These are phyloP conservation scores for Mactra quadrangularis DNA, from an alignment of 1,140 invertebrate genomes.

Conservation along the genomic window DNA sequence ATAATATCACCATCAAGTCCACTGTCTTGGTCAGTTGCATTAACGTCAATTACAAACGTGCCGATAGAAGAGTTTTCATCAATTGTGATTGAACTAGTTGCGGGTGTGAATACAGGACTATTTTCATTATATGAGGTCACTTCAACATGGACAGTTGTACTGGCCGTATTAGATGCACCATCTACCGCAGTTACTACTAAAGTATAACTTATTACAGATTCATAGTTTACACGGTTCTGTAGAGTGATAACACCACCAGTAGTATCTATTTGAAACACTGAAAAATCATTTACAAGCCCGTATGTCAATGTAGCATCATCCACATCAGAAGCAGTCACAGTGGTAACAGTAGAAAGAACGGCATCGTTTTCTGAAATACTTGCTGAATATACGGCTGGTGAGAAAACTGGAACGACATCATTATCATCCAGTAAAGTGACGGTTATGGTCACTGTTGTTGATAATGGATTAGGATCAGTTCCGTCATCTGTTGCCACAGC, in stretches of 20 bases:
- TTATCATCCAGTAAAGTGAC: slow-evolving; percentile 68
- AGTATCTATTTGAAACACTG: slow-evolving; percentile 42
- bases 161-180: slow-evolving; percentile 43
- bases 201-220: slow-evolving; percentile 82
- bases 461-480: slow-evolving; percentile 23
- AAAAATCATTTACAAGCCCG: slow-evolving; percentile 19
- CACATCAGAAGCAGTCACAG: slow-evolving; percentile 34
- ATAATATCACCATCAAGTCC: slow-evolving; percentile 64
- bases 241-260: slow-evolving; percentile 58
- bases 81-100: slow-evolving; percentile 21
- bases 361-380: slow-evolving; percentile 55
- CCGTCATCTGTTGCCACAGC: slow-evolving; percentile 66
- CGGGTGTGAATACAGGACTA: slow-evolving; percentile 89
- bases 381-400: slow-evolving; percentile 24
- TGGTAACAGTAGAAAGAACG: slow-evolving; percentile 35
- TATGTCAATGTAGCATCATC: slow-evolving; percentile 25
- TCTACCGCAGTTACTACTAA: slow-evolving; percentile 65
- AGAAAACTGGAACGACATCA: slow-evolving; percentile 72
- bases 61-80: slow-evolving; percentile 85
- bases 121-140: slow-evolving; percentile 94
- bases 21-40: slow-evolving; percentile 92
- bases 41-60: slow-evolving; percentile 91
- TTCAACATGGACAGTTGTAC: slow-evolving; percentile 64
- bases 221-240: slow-evolving; percentile 89
- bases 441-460: slow-evolving; percentile 60